phyloP scores from a whole-genome alignment of 2,113 vertebrate genomes.

The Rhombomys opimus region DNA sequence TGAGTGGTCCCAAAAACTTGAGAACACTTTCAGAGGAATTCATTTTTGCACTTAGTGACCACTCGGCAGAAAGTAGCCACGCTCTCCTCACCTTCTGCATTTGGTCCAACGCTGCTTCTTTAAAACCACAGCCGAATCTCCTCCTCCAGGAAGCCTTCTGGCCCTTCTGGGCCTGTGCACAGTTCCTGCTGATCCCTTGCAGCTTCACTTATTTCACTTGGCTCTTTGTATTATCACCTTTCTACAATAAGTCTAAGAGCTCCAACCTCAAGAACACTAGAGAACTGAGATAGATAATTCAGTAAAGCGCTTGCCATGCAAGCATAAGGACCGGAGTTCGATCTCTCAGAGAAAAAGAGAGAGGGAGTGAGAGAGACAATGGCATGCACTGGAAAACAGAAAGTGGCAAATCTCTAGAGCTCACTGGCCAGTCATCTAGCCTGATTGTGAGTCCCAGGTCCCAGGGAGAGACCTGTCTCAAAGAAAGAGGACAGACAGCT shows the following conservation, averaged over 20 bases:
- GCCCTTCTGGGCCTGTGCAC: not conserved
- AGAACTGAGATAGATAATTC: not conserved
- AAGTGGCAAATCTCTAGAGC: not conserved
- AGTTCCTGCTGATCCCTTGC: not conserved
- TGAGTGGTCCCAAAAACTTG: accelerated
- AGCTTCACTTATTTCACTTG: not conserved
- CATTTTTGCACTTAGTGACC: accelerated
- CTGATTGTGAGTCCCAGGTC: not conserved
- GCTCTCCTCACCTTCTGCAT: not conserved
- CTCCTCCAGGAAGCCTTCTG: constrained; percentile 10
- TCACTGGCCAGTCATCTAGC: not conserved
- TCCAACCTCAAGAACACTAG: not conserved
- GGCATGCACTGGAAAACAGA: not conserved
- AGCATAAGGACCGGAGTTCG: not conserved
- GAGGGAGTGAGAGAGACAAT: too few relatives aligned
- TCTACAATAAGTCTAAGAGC: not conserved
- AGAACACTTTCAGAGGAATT: not conserved
- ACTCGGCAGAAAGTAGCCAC: accelerated
- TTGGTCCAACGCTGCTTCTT: not conserved
- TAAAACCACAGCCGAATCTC: not conserved
- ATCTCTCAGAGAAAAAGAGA: not conserved
- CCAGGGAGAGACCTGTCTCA: not conserved
- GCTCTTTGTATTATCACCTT: not conserved
- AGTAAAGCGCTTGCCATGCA: not conserved
- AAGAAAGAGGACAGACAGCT: not conserved